Base-by-base conservation (phyloP, 2,113 vertebrate genomes). In the Siniperca knerii region DNA sequence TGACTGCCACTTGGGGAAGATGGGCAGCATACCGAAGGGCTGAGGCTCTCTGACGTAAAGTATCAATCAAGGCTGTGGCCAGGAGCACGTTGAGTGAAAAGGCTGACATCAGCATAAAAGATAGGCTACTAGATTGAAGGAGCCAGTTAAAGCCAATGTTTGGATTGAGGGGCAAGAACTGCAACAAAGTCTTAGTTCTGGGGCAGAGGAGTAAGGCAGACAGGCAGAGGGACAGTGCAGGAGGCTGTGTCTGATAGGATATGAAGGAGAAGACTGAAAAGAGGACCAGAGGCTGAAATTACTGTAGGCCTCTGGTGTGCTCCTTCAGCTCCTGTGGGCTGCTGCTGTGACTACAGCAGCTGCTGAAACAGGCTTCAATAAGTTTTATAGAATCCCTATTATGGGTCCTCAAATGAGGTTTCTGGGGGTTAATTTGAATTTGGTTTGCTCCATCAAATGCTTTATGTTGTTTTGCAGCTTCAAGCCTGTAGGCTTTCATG, bases 381-480 rank as follows among this genome's bases (percentile, higher is more conserved):
- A 10, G 50, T 92, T 93, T 92, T 75, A 87, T 82, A 82, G 77
- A 81, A 87, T 90, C 81, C 35, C 64, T 77, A 90, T 90, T 89
- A 90, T 86, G 76, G 46, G 37, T 71, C 65, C 16, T 87, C 61
- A 85, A 79, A 94, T 89, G 84, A 88, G 87, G 86, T 88, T 91
- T 82, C 71, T 72, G 42, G 90, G 69, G 79, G 87, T 93, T 93
- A 83, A 92, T 93, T 91, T 82, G 74, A 89, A 90, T 92, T 90
- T 81, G 80, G 77, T 86, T 90, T 85, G 82, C 75, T 83, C 64
- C 75, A 85, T 86, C 71, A 76, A 92, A 85, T 77, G 50, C 79
- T 89, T 87, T 83, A 78, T 67, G 66, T 62, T 85, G 72, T 85
- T 86, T 81, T 74, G 37, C 67, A 66, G 58, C 62, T 81, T 75